A percentile compares a stretch with the other conserved stretches of the same genome.
Conservation (phyloP, 2,113 vertebrate genomes). For the Malurus melanocephalus region DNA sequence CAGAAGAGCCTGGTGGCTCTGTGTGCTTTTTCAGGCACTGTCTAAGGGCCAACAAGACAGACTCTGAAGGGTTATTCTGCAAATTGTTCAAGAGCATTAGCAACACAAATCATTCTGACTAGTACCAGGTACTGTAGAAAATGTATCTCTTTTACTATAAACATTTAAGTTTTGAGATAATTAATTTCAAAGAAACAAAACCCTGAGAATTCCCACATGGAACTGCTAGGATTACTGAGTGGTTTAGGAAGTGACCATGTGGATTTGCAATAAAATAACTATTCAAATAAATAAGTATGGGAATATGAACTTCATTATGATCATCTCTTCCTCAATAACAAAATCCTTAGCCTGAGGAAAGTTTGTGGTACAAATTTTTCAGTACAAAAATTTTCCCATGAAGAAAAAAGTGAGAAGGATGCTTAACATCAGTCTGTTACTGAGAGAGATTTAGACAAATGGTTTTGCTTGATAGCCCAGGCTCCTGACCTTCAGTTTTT, state of each 20-base stretch:
- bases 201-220: background rate
- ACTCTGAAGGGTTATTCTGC: background rate
- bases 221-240: background rate
- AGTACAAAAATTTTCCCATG: background rate
- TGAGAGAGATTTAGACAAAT: background rate
- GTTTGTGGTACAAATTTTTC: background rate
- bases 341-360: background rate
- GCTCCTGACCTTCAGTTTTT: background rate
- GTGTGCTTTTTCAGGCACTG: background rate
- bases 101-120: background rate
- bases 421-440: background rate
- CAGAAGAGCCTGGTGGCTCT: fast-evolving
- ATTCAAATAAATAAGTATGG: background rate
- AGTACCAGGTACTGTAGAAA: background rate
- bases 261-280: background rate
- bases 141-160: background rate
- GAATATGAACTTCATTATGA: background rate
- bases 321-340: background rate
- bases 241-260: background rate
- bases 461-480: background rate
- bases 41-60: background rate
- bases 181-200: background rate
- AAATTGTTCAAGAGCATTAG: background rate
- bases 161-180: background rate
- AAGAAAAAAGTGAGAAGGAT: background rate